Evolutionary conservation across 2,888 invertebrate species (phyloP).

Genomic region (Hecatera dysodea): DNA sequence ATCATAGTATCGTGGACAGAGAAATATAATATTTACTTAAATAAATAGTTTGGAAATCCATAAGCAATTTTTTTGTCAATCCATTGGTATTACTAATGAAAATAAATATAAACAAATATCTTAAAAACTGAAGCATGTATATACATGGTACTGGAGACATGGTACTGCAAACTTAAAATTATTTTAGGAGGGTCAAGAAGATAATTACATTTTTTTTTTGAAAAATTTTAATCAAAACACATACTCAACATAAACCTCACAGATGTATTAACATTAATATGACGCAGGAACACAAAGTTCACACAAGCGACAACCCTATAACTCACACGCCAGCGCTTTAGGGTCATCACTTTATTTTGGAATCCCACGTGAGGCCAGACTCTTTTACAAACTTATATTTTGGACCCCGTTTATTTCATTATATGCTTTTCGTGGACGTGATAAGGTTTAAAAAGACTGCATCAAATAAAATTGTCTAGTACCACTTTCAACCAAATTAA

Average conservation of each 20-base stretch:
- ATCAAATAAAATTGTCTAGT: conserved; percentile 40
- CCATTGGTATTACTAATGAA: too few species aligned
- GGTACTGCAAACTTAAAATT: too few species aligned
- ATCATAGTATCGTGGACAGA: too few species aligned
- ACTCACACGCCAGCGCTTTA: conserved; percentile 76
- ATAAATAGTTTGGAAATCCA: too few species aligned
- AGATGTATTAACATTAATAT: conserved; percentile 63
- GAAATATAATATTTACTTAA: too few species aligned
- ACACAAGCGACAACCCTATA: conserved; percentile 75
- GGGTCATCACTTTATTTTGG: conserved; percentile 81
- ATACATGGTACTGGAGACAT: too few species aligned
- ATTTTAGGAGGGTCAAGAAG: too few species aligned
- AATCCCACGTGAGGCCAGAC: conserved; percentile 79
- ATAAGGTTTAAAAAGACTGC: conserved; percentile 42
- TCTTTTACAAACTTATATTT: conserved; percentile 50
- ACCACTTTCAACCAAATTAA: conserved; percentile 32
- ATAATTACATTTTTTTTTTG: too few species aligned
- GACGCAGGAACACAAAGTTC: conserved; percentile 64
- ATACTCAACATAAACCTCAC: conserved; percentile 53
- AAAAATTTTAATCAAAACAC: conserved; percentile 47
- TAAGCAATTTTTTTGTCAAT: too few species aligned
- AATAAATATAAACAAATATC: too few species aligned
- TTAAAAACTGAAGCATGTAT: too few species aligned
- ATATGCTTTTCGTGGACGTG: conserved; percentile 22
- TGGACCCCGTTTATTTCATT: conserved; percentile 13